Base-by-base conservation (phyloP, 2,113 vertebrate genomes). In the Oncorhynchus keta region DNA sequence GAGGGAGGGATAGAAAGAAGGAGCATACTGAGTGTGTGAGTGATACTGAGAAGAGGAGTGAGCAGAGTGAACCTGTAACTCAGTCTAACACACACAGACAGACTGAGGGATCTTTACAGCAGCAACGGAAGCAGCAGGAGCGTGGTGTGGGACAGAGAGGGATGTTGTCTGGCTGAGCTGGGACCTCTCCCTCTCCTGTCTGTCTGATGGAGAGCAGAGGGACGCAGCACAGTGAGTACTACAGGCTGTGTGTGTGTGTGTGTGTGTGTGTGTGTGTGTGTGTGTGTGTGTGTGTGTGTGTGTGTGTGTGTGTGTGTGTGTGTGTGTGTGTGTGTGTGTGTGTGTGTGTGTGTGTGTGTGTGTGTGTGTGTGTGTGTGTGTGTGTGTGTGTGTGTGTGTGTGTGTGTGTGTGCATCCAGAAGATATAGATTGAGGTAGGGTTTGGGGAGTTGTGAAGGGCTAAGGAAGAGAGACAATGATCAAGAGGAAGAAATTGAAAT, bases 151-250 rank as follows among this genome's bases (percentile, higher is more conserved):
- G 71, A 24, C 79, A 73, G 73, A 74, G 83, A 62, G 70, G 80
- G 77, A 80, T 72, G 69, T 78, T 81, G 82, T 85, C 68, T 79
- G 64, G 48, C 76, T 78, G 89, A 89, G 90, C 90, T 87, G 91
- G 87, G 89, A 85, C 87, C 88, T 90, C 84, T 89, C 85, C 82
- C 39, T 45, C 39, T 45, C 39, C 39, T 45, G 39, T 45, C 39
- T 79, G 80, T 72, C 76, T 79, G 88, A 85, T 86, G 85, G 83
- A 85, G 77, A 87, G 85, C 70, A 83, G 78, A 86, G 84, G 76
- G 79, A 89, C 82, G 85, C 77, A 76, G 84, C 83, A 81, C 72
- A 77, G 80, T 72, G 85, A 82, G 81, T 76, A 79, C 12, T 45
- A 45, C 9, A 45, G 39, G 7, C 32, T 8, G 39, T 45, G 39